Evolutionary conservation across 2,888 invertebrate species (phyloP).

Genomic region (Drosophila stalkeri): DNA sequence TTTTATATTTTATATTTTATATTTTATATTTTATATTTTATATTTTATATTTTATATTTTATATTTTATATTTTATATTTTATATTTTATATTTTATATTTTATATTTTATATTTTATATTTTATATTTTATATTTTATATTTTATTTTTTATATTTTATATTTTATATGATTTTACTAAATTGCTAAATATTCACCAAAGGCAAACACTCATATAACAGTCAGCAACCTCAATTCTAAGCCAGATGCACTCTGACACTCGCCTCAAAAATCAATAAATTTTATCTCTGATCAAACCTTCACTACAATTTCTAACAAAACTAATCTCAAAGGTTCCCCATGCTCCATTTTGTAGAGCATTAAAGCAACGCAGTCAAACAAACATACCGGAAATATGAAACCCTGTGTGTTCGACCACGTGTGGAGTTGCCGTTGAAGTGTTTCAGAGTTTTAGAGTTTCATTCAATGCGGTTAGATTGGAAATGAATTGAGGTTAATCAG

Average conservation of each 20-base stretch:
- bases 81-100: too few relatives aligned
- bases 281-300: neutral
- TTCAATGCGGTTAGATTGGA: conserved; percentile 58
- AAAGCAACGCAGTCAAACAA: conserved; percentile 6
- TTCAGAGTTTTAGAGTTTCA: conserved; percentile 52
- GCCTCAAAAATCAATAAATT: neutral
- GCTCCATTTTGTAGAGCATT: neutral
- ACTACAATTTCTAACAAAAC: neutral
- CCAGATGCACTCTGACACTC: neutral
- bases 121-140: too few relatives aligned
- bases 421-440: conserved; percentile 43
- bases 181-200: too few relatives aligned
- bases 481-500: conserved; percentile 58
- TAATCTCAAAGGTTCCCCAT: neutral
- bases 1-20: too few relatives aligned
- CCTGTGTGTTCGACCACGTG: conserved; percentile 41
- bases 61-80: too few relatives aligned
- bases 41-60: too few relatives aligned
- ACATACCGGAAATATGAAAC: conserved; percentile 64
- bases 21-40: too few relatives aligned
- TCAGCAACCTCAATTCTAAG: neutral
- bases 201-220: neutral
- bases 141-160: too few relatives aligned
- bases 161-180: too few relatives aligned
- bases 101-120: too few relatives aligned